Conservation (phyloP, 1,140 invertebrate species). For the Orius insidiosus region DNA sequence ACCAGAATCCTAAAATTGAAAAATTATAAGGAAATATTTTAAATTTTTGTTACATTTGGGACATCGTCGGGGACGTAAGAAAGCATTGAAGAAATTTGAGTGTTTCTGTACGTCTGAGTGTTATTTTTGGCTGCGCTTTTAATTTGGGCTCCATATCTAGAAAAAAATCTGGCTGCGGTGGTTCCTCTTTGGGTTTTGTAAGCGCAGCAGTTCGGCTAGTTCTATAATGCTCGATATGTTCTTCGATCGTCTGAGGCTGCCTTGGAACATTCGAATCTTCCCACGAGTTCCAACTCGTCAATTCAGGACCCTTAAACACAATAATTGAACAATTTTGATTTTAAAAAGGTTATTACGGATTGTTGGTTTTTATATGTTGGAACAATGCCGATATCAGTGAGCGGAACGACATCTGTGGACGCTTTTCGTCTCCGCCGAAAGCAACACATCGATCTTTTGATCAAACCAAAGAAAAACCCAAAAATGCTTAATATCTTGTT, state of each 20-base stretch:
- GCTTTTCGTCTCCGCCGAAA: constrained; percentile 30
- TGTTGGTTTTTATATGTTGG: constrained; percentile 23
- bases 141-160: constrained; percentile 21
- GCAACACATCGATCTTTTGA: constrained; percentile 35
- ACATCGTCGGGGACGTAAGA: background rate
- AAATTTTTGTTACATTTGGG: background rate
- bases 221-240: constrained; percentile 35
- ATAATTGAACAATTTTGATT: background rate
- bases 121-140: no score
- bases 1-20: constrained; percentile 6
- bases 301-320: constrained; percentile 7
- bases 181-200: constrained; percentile 23
- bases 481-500: constrained; percentile 31
- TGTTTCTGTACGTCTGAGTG: background rate
- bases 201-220: constrained; percentile 22
- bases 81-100: constrained; percentile 7
- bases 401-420: constrained; percentile 31
- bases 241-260: constrained; percentile 29
- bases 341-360: background rate
- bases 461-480: constrained; percentile 28
- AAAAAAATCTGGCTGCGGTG: constrained; percentile 30
- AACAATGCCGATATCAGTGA: constrained; percentile 31
- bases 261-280: constrained; percentile 24
- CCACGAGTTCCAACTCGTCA: constrained; percentile 32
- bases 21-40: background rate